phyloP scores from a whole-genome alignment of 2,888 invertebrate species.

The Calameuta filiformis region DNA sequence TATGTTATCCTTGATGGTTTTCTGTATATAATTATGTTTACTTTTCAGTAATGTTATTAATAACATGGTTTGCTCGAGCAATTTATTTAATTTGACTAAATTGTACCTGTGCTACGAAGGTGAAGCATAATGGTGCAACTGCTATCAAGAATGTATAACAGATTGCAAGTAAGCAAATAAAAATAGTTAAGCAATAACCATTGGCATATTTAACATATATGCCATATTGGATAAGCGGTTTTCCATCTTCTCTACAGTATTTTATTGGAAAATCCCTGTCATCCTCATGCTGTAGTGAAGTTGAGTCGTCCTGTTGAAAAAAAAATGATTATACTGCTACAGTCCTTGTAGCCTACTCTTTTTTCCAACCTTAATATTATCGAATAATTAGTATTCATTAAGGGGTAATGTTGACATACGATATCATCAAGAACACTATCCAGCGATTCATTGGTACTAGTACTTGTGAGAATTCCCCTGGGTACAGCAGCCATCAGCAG shows the following conservation, averaged over 20 bases:
- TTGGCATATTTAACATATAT: constrained; percentile 33
- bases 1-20: constrained; percentile 30
- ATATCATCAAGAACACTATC: constrained; percentile 24
- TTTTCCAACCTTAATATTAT: not conserved
- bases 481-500: constrained; percentile 28
- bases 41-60: not conserved
- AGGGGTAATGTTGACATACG: constrained; percentile 11
- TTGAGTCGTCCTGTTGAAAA: constrained; percentile 22
- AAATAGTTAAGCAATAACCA: constrained; percentile 28
- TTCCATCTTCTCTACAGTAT: constrained; percentile 10
- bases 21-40: constrained; percentile 23
- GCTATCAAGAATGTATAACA: constrained; percentile 40
- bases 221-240: constrained; percentile 20
- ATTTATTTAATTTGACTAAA: not conserved
- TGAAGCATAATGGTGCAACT: constrained; percentile 36
- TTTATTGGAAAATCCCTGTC: constrained; percentile 16
- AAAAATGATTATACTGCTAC: not conserved
- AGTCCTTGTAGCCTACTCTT: not conserved
- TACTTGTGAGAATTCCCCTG: constrained; percentile 30
- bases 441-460: constrained; percentile 27
- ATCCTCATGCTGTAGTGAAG: constrained; percentile 12
- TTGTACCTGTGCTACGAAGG: constrained; percentile 36
- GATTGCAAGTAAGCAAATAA: constrained; percentile 29
- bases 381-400: not conserved
- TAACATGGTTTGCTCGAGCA: not conserved